Conservation (phyloP, 2,888 invertebrate genomes). For the Trichacis sp. region DNA sequence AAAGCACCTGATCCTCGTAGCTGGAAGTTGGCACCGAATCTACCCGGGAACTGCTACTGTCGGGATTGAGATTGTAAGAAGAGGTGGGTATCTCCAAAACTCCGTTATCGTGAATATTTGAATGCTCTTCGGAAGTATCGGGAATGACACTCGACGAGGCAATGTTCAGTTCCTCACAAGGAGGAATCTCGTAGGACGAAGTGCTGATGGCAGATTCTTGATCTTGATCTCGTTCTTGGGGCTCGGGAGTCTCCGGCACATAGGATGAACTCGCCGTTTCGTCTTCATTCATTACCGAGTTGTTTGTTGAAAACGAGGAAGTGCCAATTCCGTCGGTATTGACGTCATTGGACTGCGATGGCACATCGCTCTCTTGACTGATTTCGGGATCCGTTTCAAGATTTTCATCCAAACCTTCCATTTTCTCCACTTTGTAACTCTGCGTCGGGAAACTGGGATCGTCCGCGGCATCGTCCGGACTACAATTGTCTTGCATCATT, state of each 20-base stretch:
- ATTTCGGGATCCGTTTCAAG: constrained; percentile 59
- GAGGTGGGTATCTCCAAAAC: constrained; percentile 65
- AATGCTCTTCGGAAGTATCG: constrained; percentile 60
- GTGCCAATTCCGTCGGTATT: constrained; percentile 60
- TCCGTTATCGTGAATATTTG: constrained; percentile 63
- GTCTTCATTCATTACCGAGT: constrained; percentile 62
- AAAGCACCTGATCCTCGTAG: constrained; percentile 59
- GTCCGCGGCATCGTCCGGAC: constrained; percentile 49
- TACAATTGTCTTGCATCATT: constrained; percentile 52
- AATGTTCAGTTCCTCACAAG: constrained; percentile 65
- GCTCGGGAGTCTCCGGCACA: constrained; percentile 66
- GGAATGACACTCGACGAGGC: constrained; percentile 62
- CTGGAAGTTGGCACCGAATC: constrained; percentile 62
- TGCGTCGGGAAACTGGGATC: constrained; percentile 65
- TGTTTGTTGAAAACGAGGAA: constrained; percentile 57
- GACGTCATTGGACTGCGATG: constrained; percentile 64
- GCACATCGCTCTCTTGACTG: constrained; percentile 61
- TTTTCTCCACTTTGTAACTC: constrained; percentile 61
- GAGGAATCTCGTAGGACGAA: constrained; percentile 65
- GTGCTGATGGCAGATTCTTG: constrained; percentile 67
- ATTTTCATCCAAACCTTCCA: constrained; percentile 56
- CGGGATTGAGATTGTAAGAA: constrained; percentile 63
- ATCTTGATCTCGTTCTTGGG: constrained; percentile 65
- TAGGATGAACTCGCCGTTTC: constrained; percentile 66
- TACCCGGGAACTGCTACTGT: constrained; percentile 60